phyloP scores from a whole-genome alignment of 2,113 vertebrate genomes.

The Tragelaphus buxtoni region DNA sequence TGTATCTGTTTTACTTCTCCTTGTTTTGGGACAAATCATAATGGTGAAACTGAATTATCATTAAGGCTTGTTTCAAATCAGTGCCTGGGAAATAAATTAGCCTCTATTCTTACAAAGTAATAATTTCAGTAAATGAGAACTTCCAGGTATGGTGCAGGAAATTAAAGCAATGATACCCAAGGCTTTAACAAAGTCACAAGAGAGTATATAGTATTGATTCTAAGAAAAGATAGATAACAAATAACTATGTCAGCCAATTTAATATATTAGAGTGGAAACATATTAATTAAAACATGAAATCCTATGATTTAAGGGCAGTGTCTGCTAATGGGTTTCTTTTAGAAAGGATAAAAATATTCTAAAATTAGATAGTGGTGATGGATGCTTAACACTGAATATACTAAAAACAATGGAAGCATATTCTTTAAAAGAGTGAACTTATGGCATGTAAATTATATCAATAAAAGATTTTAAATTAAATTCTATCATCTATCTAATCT shows the following conservation, averaged over 20 bases:
- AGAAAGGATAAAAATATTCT: not conserved
- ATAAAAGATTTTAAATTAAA: not conserved
- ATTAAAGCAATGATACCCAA: constrained; percentile 45
- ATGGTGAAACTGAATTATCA: constrained; percentile 3
- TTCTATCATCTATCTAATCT: not conserved
- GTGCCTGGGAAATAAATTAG: constrained; percentile 52
- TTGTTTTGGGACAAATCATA: constrained; percentile 23
- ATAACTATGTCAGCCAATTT: not conserved
- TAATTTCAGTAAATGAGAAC: constrained; percentile 33
- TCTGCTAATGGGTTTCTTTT: not conserved
- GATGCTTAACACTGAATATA: not conserved
- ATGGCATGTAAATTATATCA: not conserved
- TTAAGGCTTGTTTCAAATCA: constrained; percentile 46
- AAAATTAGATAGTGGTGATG: not conserved
- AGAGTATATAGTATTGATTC: not conserved
- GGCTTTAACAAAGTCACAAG: constrained; percentile 42
- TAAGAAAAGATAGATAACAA: constrained; percentile 33
- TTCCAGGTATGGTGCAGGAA: constrained; percentile 45
- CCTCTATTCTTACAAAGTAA: constrained; percentile 20
- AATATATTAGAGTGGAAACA: not conserved
- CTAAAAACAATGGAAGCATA: not conserved
- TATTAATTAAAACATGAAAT: constrained; percentile 23
- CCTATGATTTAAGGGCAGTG: not conserved
- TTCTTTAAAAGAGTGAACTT: not conserved
- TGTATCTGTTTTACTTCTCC: not conserved